A percentile compares a stretch with the other conserved stretches of the same genome.
phyloP scores from a whole-genome alignment of 2,797 vertebrate species.

The Lepidocolaptes lacrymiger region DNA sequence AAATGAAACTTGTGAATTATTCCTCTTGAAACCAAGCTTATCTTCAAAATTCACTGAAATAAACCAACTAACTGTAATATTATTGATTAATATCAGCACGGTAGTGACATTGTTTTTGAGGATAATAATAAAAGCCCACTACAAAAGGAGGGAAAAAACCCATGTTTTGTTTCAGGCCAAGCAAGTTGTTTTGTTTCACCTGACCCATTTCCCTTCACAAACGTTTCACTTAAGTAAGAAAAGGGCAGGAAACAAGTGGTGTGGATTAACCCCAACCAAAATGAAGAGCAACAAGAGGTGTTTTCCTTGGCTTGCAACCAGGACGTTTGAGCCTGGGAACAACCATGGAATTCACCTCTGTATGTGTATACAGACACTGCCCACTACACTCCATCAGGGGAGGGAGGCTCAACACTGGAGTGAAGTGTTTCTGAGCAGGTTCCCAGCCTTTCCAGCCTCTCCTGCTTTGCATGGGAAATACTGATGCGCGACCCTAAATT shows the following conservation, averaged over 20 bases:
- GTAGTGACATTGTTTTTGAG: neutral
- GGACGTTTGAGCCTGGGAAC: neutral
- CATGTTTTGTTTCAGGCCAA: neutral
- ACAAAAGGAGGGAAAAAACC: neutral
- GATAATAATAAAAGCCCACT: neutral
- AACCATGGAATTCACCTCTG: neutral
- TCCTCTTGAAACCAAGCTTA: neutral
- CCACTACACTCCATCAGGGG: neutral
- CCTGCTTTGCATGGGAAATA: neutral
- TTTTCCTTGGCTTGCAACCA: slow-evolving; percentile 16
- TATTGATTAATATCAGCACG: neutral
- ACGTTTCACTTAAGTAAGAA: neutral
- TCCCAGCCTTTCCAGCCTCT: neutral
- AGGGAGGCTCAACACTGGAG: neutral
- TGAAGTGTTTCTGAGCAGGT: neutral
- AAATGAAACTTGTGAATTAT: neutral
- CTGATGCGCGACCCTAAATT: neutral
- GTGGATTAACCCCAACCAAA: neutral
- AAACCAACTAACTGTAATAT: neutral
- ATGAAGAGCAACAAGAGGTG: neutral
- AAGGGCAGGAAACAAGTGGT: neutral
- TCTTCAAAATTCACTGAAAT: neutral
- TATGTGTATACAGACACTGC: neutral
- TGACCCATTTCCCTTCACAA: neutral
- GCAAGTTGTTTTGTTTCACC: neutral